phyloP scores from a whole-genome alignment of 2,888 invertebrate genomes.

The Steinernema hermaphroditum region DNA sequence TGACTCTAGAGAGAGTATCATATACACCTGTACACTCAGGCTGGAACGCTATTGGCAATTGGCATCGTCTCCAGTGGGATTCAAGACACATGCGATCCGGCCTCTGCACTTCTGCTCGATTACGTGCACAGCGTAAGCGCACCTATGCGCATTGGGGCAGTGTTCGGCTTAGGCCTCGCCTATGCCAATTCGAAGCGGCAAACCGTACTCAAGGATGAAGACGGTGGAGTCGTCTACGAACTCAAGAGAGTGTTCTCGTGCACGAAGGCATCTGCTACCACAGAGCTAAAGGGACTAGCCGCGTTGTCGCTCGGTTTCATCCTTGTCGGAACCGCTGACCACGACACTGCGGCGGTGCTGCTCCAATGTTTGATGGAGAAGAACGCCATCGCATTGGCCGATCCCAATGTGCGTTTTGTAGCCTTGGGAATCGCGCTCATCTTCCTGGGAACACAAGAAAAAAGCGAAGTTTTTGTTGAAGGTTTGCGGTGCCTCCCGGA shows the following conservation, averaged over 20 bases:
- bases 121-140: slow-evolving; percentile 82
- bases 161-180: slow-evolving; percentile 71
- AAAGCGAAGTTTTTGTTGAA: slow-evolving; percentile 87
- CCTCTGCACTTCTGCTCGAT: slow-evolving; percentile 88
- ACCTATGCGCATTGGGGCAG: slow-evolving; percentile 66
- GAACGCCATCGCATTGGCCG: slow-evolving; percentile 74
- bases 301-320: slow-evolving; percentile 90
- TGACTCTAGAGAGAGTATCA: not conserved
- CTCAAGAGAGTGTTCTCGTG: slow-evolving; percentile 80
- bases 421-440: slow-evolving; percentile 89
- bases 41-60: slow-evolving; percentile 90
- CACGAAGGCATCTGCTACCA: slow-evolving; percentile 51
- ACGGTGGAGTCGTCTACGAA: slow-evolving; percentile 73
- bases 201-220: slow-evolving; percentile 70
- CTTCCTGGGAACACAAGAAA: slow-evolving; percentile 87
- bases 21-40: slow-evolving; percentile 68
- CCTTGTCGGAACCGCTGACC: slow-evolving; percentile 87
- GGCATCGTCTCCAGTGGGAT: slow-evolving; percentile 97
- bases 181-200: slow-evolving; percentile 94
- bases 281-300: slow-evolving; percentile 77
- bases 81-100: slow-evolving; percentile 95
- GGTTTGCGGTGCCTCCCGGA: slow-evolving; percentile 88
- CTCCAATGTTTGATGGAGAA: slow-evolving; percentile 76
- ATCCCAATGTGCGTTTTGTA: slow-evolving; percentile 84
- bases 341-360: slow-evolving; percentile 75